A percentile compares a stretch with the other conserved stretches of the same genome.
Conservation (phyloP, 2,797 vertebrate genomes). For the Phoeniculus purpureus region DNA sequence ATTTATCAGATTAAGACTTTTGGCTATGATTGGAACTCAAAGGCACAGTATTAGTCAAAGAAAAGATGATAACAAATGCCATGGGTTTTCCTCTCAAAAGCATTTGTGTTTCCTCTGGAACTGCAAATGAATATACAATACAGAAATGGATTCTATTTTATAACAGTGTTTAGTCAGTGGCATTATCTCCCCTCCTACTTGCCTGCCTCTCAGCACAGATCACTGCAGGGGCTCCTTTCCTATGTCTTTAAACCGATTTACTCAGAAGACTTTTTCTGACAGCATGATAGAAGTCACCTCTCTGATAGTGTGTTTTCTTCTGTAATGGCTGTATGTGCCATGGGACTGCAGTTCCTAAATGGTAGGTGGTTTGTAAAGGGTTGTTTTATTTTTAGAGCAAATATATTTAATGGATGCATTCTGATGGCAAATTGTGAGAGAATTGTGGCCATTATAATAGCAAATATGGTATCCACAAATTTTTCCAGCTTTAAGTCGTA, state of each 20-base stretch:
- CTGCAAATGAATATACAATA: background rate
- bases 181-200: background rate
- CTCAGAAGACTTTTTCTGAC: background rate
- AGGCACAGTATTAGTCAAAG: background rate
- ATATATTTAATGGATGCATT: fast-evolving
- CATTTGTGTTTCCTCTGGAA: background rate
- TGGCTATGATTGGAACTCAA: background rate
- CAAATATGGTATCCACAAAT: background rate
- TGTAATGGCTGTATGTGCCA: background rate
- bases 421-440: background rate
- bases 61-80: background rate
- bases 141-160: background rate
- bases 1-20: background rate
- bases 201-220: background rate
- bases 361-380: background rate
- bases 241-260: background rate
- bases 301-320: background rate
- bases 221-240: background rate
- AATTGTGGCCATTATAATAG: background rate
- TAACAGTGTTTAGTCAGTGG: background rate
- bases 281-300: background rate
- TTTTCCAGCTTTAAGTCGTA: background rate
- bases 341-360: background rate
- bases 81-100: background rate
- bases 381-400: background rate